phyloP scores from a whole-genome alignment of 1,140 invertebrate genomes.

The Stegodyphus dumicola region DNA sequence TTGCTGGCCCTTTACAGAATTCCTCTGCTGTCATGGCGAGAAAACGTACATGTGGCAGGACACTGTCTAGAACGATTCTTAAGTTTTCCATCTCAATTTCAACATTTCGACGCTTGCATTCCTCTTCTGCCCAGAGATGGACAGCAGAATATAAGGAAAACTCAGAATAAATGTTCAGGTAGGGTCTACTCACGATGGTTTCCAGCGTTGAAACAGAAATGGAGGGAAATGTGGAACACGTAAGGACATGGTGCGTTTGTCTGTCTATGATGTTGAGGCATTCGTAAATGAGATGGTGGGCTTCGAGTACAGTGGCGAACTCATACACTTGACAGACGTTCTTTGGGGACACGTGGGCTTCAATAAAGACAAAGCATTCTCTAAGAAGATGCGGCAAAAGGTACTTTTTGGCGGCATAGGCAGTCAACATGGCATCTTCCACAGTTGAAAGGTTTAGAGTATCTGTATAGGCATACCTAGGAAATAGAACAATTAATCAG shows the following conservation, averaged over 20 bases:
- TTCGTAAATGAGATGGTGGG: conserved; percentile 65
- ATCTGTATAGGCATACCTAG: conserved; percentile 63
- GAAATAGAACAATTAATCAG: background rate
- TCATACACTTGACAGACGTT: conserved; percentile 65
- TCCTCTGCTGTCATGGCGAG: conserved; percentile 65
- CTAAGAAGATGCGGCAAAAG: conserved; percentile 65
- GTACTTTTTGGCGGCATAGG: conserved; percentile 66
- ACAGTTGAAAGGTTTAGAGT: conserved; percentile 64
- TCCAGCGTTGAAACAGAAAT: conserved; percentile 64
- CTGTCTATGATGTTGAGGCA: conserved; percentile 65
- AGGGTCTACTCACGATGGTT: conserved; percentile 63
- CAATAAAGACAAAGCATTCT: conserved; percentile 65
- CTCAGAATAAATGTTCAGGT: conserved; percentile 65
- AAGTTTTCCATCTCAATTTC: conserved; percentile 61
- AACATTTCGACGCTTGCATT: conserved; percentile 62
- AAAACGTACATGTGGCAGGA: conserved; percentile 62
- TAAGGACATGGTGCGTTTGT: conserved; percentile 65
- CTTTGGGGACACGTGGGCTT: conserved; percentile 64
- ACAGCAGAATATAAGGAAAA: conserved; percentile 64
- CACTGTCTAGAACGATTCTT: conserved; percentile 38
- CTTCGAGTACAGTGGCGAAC: conserved; percentile 64
- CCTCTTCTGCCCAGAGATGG: conserved; percentile 64
- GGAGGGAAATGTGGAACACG: conserved; percentile 52
- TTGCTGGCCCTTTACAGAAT: conserved; percentile 63
- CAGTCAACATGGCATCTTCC: conserved; percentile 66